Evolutionary conservation across 1,140 invertebrate species (phyloP), one percentile per base, ranked within the genome.

Genomic region (Grapholita molesta): DNA sequence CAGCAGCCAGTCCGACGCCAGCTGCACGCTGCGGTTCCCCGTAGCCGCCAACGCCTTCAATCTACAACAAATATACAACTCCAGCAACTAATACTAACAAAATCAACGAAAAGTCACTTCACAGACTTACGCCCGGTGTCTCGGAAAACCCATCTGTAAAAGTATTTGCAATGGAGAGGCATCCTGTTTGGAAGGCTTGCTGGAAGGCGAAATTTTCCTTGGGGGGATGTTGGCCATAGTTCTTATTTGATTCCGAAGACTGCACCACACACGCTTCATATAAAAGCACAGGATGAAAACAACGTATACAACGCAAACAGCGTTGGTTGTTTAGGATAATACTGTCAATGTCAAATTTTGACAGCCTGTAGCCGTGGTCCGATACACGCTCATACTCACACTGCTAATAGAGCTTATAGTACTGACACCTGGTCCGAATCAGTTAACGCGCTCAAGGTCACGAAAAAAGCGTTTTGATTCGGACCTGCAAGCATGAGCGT

Each of bases 31-130:
- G 32, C 95, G 92, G 85, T 98, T 95, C 23, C 97, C 97, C 9
- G 97, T 98, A n/a, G 97, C 97, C 18, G 97, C 96, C 69, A 98
- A 88, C 18, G 97, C 97, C 89, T 98, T 98, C 84, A 97, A 95
- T 30, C 97, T 98, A 84, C 86, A 84, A 78, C 53, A 68, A 68
- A 76, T 3, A 48, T 25, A 52, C 25, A 67, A 67, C 21, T 28
- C 21, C 42, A 48, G 7, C 8, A 21, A 48, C 42, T 48, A 1
- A 48, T 2, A 48, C 18, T 21, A 48, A 48, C 7, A 48, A 48
- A 21, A 7, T 21, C n/a, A 21, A 48, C 18, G 15, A 48, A 18
- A 9, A 6, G 9, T 11, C 8, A 48, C 42, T 21, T 53, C 4
- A 38, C 9, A 24, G 61, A 77, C 83, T 95, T 93, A 97, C 97